These are phyloP conservation scores for Digitonthophagus gazella DNA, from an alignment of 2,888 invertebrate species.

Conservation along the genomic window DNA sequence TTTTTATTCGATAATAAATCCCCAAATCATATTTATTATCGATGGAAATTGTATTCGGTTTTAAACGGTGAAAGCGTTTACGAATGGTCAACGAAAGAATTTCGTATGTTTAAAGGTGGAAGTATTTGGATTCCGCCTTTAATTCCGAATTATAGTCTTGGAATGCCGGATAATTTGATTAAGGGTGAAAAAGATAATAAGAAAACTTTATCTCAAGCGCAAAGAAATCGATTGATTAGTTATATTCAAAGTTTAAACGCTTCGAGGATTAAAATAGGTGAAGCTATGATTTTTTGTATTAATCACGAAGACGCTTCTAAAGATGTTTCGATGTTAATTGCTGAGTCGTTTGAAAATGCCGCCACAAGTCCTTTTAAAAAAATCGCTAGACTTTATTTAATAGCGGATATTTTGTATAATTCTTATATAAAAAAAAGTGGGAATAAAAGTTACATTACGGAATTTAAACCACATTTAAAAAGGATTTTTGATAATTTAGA, in stretches of 20 bases:
- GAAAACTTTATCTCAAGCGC: slow-evolving; percentile 69
- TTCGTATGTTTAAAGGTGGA: slow-evolving; percentile 93
- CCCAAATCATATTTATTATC: slow-evolving; percentile 92
- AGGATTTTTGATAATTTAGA: slow-evolving; percentile 73
- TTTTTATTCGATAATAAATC: slow-evolving; percentile 97
- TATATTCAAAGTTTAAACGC: slow-evolving; percentile 79
- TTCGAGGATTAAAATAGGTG: slow-evolving; percentile 74
- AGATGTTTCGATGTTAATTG: slow-evolving; percentile 86
- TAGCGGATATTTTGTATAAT: slow-evolving; percentile 95
- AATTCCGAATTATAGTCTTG: slow-evolving; percentile 86
- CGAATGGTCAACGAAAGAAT: slow-evolving; percentile 84
- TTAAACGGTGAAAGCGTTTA: slow-evolving; percentile 89
- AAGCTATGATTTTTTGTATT: slow-evolving; percentile 96
- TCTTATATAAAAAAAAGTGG: slow-evolving; percentile 84
- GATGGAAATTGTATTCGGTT: slow-evolving; percentile 96
- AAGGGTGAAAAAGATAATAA: slow-evolving; percentile 62
- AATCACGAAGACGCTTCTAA: slow-evolving; percentile 93
- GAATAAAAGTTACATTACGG: slow-evolving; percentile 80
- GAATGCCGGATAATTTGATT: slow-evolving; percentile 91
- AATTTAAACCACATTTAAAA: slow-evolving; percentile 74
- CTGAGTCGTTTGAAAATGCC: slow-evolving; percentile 75
- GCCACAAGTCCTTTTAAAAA: slow-evolving; percentile 73
- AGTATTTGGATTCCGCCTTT: slow-evolving; percentile 95
- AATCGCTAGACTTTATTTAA: slow-evolving; percentile 86
- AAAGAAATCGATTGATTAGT: slow-evolving; percentile 85